Conservation (phyloP, 1,140 invertebrate genomes). For the Elysia chlorotica region DNA sequence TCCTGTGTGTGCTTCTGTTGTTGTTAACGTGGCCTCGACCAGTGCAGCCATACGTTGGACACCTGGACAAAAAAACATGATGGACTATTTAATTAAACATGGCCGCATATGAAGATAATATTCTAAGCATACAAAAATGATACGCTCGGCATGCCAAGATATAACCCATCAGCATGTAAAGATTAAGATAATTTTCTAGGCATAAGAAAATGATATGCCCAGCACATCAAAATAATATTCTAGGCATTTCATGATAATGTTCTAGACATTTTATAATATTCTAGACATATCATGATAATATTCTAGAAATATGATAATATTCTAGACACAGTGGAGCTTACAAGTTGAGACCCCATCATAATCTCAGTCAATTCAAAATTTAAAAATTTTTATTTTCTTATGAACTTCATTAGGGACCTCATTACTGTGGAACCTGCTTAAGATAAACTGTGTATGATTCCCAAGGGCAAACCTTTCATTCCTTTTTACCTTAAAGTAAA, state of each 20-base stretch:
- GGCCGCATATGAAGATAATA: constrained; percentile 8
- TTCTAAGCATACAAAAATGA: neutral
- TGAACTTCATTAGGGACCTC: too few relatives aligned
- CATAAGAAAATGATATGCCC: neutral
- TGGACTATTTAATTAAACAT: neutral
- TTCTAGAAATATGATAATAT: too few relatives aligned
- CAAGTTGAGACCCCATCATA: too few relatives aligned
- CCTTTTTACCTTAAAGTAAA: too few relatives aligned
- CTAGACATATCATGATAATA: too few relatives aligned
- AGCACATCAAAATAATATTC: neutral
- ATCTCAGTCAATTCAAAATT: too few relatives aligned
- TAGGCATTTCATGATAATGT: neutral
- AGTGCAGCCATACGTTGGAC: constrained; percentile 63
- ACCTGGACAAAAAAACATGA: constrained; percentile 40
- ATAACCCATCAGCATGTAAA: neutral
- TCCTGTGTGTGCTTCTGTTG: constrained; percentile 67
- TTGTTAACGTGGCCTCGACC: constrained; percentile 70
- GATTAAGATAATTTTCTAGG: neutral
- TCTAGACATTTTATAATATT: too few relatives aligned
- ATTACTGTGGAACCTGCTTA: too few relatives aligned
- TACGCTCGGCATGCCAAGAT: neutral
- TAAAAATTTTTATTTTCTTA: too few relatives aligned
- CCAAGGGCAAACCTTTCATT: too few relatives aligned
- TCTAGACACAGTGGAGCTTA: too few relatives aligned
- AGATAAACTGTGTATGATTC: too few relatives aligned